Conservation (phyloP, 2,888 invertebrate species). For the Carpatolechia fugitivella region DNA sequence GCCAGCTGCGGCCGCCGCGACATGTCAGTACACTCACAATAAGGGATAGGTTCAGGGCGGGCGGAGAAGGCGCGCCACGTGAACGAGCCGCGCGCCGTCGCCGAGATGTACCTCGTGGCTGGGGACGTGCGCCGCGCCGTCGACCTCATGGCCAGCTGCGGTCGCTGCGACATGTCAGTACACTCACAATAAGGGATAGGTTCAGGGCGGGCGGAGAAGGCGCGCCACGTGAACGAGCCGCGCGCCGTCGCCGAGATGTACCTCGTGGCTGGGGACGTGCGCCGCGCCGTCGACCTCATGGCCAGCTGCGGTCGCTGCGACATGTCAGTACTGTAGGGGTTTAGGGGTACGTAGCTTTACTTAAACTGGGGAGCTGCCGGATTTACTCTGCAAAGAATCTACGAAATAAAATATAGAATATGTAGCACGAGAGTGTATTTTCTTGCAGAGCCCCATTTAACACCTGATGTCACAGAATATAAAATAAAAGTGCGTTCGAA, state of each 20-base stretch:
- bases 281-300: constrained; percentile 85
- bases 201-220: constrained; percentile 99
- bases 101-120: constrained; percentile 96
- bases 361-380: too few species aligned
- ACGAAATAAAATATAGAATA: too few species aligned
- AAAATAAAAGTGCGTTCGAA: too few species aligned
- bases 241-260: constrained; percentile 86
- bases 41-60: too few species aligned
- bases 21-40: neutral
- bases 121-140: constrained; percentile 95
- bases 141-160: constrained; percentile 35
- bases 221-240: constrained; percentile 83
- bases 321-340: too few species aligned
- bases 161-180: neutral
- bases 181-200: too few species aligned
- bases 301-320: neutral
- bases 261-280: constrained; percentile 94
- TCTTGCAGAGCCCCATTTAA: too few species aligned
- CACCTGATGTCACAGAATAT: too few species aligned
- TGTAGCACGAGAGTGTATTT: too few species aligned
- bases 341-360: too few species aligned
- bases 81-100: neutral
- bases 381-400: too few species aligned
- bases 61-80: constrained; percentile 99
- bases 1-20: neutral